phyloP scores from a whole-genome alignment of 2,113 vertebrate genomes.

The Cephalopholis sonnerati region DNA sequence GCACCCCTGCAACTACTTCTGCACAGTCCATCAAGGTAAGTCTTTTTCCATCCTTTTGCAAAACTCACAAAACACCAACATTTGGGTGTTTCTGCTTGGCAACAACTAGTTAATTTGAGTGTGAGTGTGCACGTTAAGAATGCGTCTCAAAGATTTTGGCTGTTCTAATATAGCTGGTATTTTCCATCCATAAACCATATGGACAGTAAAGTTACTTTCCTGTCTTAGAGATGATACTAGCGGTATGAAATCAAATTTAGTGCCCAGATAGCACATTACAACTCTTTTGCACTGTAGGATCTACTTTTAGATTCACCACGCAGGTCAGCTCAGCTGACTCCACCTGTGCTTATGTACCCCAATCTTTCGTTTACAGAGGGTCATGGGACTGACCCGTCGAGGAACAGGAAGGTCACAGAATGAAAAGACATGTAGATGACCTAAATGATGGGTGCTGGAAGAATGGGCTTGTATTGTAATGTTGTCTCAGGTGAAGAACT shows the following conservation, averaged over 20 bases:
- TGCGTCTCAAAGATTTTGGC: not conserved
- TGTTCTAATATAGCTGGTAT: not conserved
- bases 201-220: not conserved
- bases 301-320: not conserved
- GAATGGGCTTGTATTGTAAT: not conserved
- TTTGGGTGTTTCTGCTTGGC: not conserved
- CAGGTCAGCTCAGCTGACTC: not conserved
- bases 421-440: constrained; percentile 5
- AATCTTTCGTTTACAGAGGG: not conserved
- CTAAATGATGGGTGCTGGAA: constrained; percentile 15
- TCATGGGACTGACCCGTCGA: not conserved
- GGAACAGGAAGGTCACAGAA: constrained; percentile 5
- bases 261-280: not conserved
- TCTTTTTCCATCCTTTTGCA: too few species aligned
- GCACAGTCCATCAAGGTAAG: too few species aligned
- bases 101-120: not conserved
- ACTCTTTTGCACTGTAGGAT: not conserved
- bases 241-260: not conserved
- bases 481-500: not conserved
- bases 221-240: not conserved
- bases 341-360: too few species aligned
- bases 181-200: not conserved
- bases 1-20: constrained; percentile 19
- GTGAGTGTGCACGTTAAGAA: not conserved
- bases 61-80: not conserved